A percentile compares a stretch with the other conserved stretches of the same genome.
Evolutionary conservation across 2,113 vertebrate genomes (phyloP).

Genomic region (Bombycilla garrulus): DNA sequence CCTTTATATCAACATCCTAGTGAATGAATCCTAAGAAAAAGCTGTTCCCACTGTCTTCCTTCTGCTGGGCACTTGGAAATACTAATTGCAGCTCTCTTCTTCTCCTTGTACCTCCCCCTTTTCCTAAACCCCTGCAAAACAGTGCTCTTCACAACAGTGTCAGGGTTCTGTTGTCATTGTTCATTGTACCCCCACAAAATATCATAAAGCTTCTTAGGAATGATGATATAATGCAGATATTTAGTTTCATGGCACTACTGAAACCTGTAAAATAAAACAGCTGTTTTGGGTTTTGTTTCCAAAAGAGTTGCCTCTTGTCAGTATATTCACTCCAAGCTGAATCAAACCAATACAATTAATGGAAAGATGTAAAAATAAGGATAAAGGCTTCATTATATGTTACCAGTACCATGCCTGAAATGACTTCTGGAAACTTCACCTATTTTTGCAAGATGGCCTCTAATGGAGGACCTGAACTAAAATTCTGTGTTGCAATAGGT

Average conservation of each 20-base stretch:
- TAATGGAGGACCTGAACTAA: neutral
- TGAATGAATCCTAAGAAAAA: neutral
- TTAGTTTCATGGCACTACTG: neutral
- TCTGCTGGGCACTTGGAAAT: neutral
- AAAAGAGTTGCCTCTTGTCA: neutral
- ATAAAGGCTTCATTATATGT: neutral
- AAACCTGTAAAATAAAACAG: neutral
- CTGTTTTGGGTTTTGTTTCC: neutral
- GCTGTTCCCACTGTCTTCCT: neutral
- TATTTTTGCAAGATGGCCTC: neutral
- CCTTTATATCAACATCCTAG: neutral
- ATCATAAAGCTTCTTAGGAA: neutral
- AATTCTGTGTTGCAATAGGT: neutral
- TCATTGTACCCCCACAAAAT: neutral
- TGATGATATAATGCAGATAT: neutral
- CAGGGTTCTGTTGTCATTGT: neutral
- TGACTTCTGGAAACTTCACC: neutral
- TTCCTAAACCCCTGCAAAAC: neutral
- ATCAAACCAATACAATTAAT: neutral
- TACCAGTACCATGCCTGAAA: neutral
- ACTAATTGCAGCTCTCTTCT: neutral
- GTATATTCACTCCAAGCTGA: neutral
- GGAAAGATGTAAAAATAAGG: neutral
- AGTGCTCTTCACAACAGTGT: neutral
- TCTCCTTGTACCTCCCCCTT: fast-evolving